Percentiles rank a stretch among this genome's conserved stretches.
These are phyloP conservation scores for Athalia rosae DNA, from an alignment of 2,888 invertebrate species.

Conservation along the genomic window DNA sequence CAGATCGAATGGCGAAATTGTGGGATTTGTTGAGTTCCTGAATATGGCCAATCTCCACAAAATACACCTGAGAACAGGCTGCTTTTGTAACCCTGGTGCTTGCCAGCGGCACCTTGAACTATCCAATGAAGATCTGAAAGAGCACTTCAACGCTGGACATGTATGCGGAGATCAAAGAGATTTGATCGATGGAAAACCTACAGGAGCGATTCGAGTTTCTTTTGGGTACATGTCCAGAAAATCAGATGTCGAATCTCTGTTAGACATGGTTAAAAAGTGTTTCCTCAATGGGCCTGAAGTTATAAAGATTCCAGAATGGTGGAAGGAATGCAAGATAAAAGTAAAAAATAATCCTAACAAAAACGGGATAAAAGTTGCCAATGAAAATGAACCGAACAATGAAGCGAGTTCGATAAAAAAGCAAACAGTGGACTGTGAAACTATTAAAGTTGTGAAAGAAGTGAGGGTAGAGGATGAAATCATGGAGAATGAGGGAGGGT, in stretches of 20 bases:
- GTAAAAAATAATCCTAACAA: conserved; percentile 45
- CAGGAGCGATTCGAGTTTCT: conserved; percentile 93
- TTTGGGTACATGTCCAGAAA: conserved; percentile 93
- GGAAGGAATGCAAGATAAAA: conserved; percentile 53
- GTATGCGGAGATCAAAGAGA: conserved; percentile 93
- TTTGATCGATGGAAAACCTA: conserved; percentile 89
- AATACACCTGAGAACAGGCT: conserved; percentile 92
- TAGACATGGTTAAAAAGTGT: conserved; percentile 85
- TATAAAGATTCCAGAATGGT: conserved; percentile 67
- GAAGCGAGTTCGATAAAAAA: too few species aligned
- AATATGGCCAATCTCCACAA: conserved; percentile 91
- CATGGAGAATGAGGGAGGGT: conserved; percentile 53
- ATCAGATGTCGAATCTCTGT: conserved; percentile 82
- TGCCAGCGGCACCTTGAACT: conserved; percentile 88
- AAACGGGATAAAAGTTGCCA: neutral
- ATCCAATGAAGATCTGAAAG: conserved; percentile 81
- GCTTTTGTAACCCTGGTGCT: conserved; percentile 97
- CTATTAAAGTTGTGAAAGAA: neutral
- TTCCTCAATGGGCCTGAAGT: conserved; percentile 78
- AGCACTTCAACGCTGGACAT: conserved; percentile 91
- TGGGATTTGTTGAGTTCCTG: conserved; percentile 94
- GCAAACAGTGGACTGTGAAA: too few species aligned
- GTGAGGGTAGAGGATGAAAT: neutral
- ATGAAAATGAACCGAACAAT: too few species aligned
- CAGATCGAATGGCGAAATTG: conserved; percentile 83